Evolutionary conservation across 2,888 invertebrate genomes (phyloP).

Genomic region (Cryptocephalus moraei): DNA sequence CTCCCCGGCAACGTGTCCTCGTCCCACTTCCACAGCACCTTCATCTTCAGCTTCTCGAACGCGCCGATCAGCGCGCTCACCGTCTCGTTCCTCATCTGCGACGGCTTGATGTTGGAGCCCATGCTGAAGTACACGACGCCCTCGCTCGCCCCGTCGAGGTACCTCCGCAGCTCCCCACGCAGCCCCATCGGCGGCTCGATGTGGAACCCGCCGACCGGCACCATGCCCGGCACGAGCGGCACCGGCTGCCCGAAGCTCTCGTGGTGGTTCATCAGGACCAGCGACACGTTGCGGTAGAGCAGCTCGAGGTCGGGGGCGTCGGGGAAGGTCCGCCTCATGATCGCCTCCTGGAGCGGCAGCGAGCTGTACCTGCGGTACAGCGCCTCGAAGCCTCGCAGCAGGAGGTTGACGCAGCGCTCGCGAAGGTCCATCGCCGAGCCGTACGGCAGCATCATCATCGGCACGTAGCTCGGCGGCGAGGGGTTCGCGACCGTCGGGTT

Average conservation of each 20-base stretch:
- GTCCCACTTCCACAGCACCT: constrained; percentile 39
- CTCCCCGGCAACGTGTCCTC: constrained; percentile 8
- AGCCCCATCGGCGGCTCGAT: constrained; percentile 22
- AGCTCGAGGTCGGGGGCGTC: constrained; percentile 3
- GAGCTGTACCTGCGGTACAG: background rate
- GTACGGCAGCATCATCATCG: constrained; percentile 16
- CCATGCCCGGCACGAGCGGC: constrained; percentile 45
- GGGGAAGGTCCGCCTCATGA: background rate
- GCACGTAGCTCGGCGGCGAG: constrained; percentile 6
- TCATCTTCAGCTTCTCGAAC: constrained; percentile 33
- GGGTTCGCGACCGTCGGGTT: constrained; percentile 4
- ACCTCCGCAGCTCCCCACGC: constrained; percentile 39
- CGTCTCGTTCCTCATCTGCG: constrained; percentile 43
- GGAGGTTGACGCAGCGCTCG: background rate
- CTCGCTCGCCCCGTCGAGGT: constrained; percentile 42
- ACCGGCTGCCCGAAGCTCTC: constrained; percentile 41
- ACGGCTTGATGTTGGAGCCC: constrained; percentile 48
- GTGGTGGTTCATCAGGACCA: constrained; percentile 34
- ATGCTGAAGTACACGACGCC: constrained; percentile 51
- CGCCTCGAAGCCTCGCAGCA: background rate
- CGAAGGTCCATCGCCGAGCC: background rate
- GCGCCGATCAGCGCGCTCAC: constrained; percentile 31
- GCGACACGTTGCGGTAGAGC: constrained; percentile 18
- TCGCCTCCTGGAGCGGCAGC: background rate
- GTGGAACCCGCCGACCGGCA: constrained; percentile 50